Evolutionary conservation across 2,888 invertebrate genomes (phyloP).

Genomic region (Hipparchia semele): DNA sequence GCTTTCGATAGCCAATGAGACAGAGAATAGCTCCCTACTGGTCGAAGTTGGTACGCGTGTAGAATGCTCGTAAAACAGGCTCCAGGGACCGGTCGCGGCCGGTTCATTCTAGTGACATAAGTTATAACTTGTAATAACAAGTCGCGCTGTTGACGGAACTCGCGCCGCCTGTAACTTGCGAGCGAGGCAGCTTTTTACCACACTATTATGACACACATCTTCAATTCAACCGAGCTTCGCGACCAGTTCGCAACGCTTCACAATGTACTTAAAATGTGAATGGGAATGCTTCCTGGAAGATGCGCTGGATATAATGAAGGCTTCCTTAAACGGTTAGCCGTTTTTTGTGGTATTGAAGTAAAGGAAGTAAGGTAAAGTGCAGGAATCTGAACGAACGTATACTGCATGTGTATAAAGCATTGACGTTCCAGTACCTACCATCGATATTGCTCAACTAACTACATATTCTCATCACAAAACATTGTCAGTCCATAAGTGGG

Average conservation of each 20-base stretch:
- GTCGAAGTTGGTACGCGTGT: not conserved
- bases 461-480: no score
- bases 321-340: not conserved
- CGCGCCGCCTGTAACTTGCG: conserved; percentile 42
- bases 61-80: conserved; percentile 56
- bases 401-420: not conserved
- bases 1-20: no score
- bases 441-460: not conserved
- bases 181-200: conserved; percentile 19
- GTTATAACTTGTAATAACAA: conserved; percentile 37
- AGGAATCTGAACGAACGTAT: not conserved
- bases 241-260: conserved; percentile 5
- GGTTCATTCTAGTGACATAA: conserved; percentile 31
- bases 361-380: not conserved
- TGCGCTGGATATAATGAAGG: not conserved
- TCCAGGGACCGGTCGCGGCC: conserved; percentile 48
- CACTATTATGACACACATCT: conserved; percentile 26
- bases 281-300: conserved; percentile 9
- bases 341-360: not conserved
- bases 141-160: conserved; percentile 60
- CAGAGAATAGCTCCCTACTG: no score
- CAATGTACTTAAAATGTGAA: conserved; percentile 2
- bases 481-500: no score
- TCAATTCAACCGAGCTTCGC: conserved; percentile 17
- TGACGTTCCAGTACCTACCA: not conserved